A percentile compares a stretch with the other conserved stretches of the same genome.
These are phyloP conservation scores for Girardinichthys multiradiatus DNA, from an alignment of 2,113 vertebrate genomes.

Conservation along the genomic window DNA sequence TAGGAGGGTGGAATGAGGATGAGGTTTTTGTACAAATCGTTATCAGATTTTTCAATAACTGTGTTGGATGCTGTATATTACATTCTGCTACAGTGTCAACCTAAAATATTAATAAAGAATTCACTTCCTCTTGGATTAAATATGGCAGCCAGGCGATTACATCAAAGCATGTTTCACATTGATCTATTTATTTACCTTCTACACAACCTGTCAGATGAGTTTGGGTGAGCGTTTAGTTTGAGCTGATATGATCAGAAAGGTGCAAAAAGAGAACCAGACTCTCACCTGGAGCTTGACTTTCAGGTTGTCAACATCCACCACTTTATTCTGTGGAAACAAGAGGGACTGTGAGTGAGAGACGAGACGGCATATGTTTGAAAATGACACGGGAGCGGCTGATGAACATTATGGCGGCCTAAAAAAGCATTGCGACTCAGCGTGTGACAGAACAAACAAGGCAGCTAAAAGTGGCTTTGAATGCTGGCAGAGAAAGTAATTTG, in stretches of 20 bases:
- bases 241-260: not conserved
- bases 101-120: not conserved
- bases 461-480: slow-evolving; percentile 56
- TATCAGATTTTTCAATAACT: no score
- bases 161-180: not conserved
- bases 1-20: not conserved
- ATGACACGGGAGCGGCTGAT: slow-evolving; percentile 34
- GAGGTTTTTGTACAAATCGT: not conserved
- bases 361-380: slow-evolving; percentile 34
- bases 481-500: slow-evolving; percentile 68
- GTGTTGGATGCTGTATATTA: not conserved
- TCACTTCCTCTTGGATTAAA: not conserved
- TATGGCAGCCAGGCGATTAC: not conserved
- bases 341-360: slow-evolving; percentile 38
- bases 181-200: not conserved
- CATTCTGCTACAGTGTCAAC: not conserved
- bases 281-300: slow-evolving; percentile 90
- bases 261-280: not conserved
- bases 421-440: slow-evolving; percentile 36
- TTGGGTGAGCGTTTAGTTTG: not conserved
- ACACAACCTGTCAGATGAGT: not conserved
- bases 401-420: slow-evolving; percentile 23
- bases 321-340: slow-evolving; percentile 88
- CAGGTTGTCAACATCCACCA: slow-evolving; percentile 90
- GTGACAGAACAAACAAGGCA: slow-evolving; percentile 54